These are phyloP conservation scores for Glaucidium brasilianum DNA, from an alignment of 2,113 vertebrate genomes.

Conservation along the genomic window DNA sequence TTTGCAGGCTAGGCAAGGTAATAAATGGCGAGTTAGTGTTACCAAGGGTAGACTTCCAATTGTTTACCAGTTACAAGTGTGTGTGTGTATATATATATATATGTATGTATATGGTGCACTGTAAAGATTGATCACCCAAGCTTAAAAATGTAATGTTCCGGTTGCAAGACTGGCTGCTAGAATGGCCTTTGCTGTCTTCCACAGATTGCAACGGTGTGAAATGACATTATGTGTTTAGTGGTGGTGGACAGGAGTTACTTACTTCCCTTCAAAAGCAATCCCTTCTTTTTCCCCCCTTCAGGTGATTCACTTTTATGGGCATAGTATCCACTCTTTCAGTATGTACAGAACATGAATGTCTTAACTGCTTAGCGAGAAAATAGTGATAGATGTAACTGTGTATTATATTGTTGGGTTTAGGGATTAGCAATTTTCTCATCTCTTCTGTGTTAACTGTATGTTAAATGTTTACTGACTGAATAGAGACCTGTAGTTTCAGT, in stretches of 20 bases:
- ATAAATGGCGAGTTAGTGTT: slow-evolving; percentile 31
- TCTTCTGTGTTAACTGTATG: neutral
- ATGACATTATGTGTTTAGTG: neutral
- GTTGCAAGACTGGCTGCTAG: neutral
- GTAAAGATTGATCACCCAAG: neutral
- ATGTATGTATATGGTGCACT: neutral
- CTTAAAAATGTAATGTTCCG: neutral
- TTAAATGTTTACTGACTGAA: neutral
- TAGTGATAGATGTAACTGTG: neutral
- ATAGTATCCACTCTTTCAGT: neutral
- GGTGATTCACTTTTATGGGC: neutral
- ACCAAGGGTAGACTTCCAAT: neutral
- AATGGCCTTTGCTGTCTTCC: neutral
- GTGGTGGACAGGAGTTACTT: neutral
- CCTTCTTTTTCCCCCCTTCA: neutral
- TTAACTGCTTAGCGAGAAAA: neutral
- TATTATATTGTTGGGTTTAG: neutral
- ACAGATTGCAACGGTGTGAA: rapidly evolving
- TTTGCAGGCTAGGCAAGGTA: neutral
- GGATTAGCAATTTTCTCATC: neutral
- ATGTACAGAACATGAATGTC: neutral
- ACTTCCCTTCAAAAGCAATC: neutral
- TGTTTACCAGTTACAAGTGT: neutral
- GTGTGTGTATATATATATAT: rapidly evolving
- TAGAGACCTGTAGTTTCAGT: neutral